phyloP scores from a whole-genome alignment of 2,113 vertebrate genomes.

The Cathartes aura region DNA sequence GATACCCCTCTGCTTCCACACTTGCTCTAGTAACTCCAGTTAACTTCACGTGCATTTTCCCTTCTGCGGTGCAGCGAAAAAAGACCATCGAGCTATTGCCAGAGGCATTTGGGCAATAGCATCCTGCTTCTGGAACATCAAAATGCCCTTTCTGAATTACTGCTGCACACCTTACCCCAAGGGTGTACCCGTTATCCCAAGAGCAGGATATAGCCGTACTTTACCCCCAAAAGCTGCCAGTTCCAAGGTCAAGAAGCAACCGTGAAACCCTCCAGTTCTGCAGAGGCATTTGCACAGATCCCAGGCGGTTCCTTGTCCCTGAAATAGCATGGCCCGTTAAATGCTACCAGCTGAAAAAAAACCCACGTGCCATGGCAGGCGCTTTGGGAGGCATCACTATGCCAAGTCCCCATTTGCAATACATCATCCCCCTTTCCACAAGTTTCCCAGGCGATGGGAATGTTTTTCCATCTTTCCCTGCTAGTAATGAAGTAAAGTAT shows the following conservation, averaged over 20 bases:
- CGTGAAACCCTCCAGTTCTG: neutral
- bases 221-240: neutral
- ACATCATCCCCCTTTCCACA: neutral
- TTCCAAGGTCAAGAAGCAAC: neutral
- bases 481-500: neutral
- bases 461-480: constrained; percentile 36
- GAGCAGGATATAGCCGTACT: neutral
- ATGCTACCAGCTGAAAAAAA: neutral
- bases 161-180: neutral
- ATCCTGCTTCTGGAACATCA: neutral
- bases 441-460: neutral
- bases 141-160: neutral
- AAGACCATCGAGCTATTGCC: neutral
- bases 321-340: neutral
- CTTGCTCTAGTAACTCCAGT: neutral
- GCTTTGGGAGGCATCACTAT: neutral
- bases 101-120: neutral
- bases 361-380: neutral
- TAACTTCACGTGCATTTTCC: neutral
- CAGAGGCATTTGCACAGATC: neutral
- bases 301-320: neutral
- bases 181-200: neutral
- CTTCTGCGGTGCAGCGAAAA: fast-evolving
- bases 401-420: neutral
- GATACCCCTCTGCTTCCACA: neutral